Percentiles rank a stretch among this genome's conserved stretches.
Evolutionary conservation across 2,797 vertebrate species (phyloP).

Genomic region (Philypnodon macrostomus): DNA sequence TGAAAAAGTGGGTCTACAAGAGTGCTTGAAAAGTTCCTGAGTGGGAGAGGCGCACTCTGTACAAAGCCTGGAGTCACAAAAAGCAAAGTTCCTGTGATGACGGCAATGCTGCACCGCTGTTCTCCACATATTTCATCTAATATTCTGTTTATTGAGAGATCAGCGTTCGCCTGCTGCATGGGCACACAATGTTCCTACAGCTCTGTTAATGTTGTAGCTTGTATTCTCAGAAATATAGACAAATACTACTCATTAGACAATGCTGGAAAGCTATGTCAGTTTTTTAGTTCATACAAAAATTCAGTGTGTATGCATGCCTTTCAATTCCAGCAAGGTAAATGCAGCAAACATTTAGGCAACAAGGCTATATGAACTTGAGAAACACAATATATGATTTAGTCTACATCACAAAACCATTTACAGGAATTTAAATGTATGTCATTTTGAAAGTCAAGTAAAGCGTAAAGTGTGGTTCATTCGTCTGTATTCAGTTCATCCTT

Average conservation of each 20-base stretch:
- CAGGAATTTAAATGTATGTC: too few species aligned
- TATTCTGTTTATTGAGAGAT: slow-evolving; percentile 8
- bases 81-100: slow-evolving; percentile 7
- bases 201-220: not conserved
- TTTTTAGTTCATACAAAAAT: not conserved
- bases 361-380: too few species aligned
- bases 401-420: too few species aligned
- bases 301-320: too few species aligned
- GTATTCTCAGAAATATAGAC: not conserved
- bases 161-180: not conserved
- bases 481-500: too few species aligned
- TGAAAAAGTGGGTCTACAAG: slow-evolving; percentile 18
- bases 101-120: not conserved
- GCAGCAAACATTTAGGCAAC: too few species aligned
- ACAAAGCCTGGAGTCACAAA: slow-evolving; percentile 23
- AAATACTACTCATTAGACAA: not conserved
- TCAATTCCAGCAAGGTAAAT: too few species aligned
- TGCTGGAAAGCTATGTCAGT: not conserved
- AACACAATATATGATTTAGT: too few species aligned
- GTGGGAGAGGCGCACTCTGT: slow-evolving; percentile 28
- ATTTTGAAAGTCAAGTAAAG: too few species aligned
- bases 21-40: slow-evolving; percentile 21
- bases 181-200: not conserved
- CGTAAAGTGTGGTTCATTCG: too few species aligned
- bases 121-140: slow-evolving; percentile 11